Evolutionary conservation across 2,113 vertebrate genomes (phyloP).

Genomic region (human): DNA sequence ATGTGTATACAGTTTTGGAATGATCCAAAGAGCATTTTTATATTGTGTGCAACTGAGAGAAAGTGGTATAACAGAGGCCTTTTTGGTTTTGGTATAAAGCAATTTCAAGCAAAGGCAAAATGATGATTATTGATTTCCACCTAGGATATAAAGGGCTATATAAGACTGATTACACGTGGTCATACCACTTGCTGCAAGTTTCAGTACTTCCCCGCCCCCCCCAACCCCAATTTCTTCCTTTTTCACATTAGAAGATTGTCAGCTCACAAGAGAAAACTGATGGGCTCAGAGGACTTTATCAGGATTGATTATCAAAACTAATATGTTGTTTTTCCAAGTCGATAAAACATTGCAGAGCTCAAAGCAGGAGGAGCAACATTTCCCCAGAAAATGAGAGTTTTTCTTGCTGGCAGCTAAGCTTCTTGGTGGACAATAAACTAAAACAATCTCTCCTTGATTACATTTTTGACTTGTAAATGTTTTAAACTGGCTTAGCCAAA

Average conservation of each 20-base stretch:
- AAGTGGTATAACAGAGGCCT: background rate
- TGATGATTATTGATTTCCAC: conserved; percentile 24
- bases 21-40: background rate
- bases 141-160: background rate
- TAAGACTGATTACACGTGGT: background rate
- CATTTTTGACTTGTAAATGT: conserved; percentile 47
- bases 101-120: background rate
- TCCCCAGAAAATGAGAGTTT: conserved; percentile 18
- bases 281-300: background rate
- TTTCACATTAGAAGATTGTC: background rate
- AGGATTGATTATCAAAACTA: background rate
- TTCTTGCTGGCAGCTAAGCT: conserved; percentile 53
- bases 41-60: background rate
- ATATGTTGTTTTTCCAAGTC: background rate
- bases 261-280: background rate
- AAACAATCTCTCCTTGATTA: conserved; percentile 57
- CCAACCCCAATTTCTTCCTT: background rate
- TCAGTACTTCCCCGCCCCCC: background rate
- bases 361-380: background rate
- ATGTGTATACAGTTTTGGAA: background rate
- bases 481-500: conserved; percentile 60
- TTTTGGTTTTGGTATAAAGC: background rate
- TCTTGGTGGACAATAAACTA: conserved; percentile 50
- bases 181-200: background rate
- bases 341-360: background rate